Conservation (phyloP, 1,140 invertebrate species). For the Platorchestia sp. region DNA sequence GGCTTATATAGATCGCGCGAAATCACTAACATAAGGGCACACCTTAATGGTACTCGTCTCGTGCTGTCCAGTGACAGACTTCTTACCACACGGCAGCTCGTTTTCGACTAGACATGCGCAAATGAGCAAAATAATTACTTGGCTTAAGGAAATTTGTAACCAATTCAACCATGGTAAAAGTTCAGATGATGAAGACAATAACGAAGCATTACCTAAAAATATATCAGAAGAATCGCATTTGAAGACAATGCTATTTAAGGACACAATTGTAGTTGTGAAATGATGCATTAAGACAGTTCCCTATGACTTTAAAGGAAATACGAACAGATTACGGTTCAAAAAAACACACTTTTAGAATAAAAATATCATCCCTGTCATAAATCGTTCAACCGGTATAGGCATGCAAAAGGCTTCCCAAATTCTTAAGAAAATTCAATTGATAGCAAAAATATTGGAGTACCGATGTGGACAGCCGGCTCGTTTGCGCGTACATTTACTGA, state of each 20-base stretch:
- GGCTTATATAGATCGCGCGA: not conserved
- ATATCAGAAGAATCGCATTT: not conserved
- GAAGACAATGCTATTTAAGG: not conserved
- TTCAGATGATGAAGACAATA: not conserved
- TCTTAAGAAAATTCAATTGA: not conserved
- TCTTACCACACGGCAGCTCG: not conserved
- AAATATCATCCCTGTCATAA: not conserved
- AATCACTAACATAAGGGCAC: not conserved
- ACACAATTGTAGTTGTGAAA: not conserved
- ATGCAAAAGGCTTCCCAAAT: not conserved
- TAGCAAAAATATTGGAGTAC: not conserved
- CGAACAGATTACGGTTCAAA: too few species aligned
- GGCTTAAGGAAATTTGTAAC: not conserved
- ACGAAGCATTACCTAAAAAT: not conserved
- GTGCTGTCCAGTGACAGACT: not conserved
- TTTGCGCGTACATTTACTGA: not conserved
- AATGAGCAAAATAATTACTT: not conserved
- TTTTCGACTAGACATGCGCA: not conserved
- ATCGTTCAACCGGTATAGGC: not conserved
- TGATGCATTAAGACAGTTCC: not conserved
- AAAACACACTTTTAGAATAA: too few species aligned
- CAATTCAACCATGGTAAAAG: not conserved
- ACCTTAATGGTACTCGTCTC: not conserved
- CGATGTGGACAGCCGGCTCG: not conserved
- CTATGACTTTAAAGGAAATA: too few species aligned